Evolutionary conservation across 2,797 vertebrate species (phyloP).

Genomic region (Hemitrygon akajei): DNA sequence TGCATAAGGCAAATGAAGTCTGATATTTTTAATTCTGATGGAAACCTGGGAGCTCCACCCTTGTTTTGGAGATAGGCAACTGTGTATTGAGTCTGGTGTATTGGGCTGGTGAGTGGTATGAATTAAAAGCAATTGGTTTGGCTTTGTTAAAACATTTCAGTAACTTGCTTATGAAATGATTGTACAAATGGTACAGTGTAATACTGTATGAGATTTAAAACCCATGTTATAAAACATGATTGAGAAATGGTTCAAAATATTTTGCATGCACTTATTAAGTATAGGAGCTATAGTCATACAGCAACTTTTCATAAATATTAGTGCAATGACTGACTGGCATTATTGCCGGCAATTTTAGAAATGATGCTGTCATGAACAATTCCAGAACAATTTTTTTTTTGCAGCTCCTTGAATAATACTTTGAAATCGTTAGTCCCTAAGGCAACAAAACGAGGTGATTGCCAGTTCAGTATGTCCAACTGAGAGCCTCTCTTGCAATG

Average conservation of each 20-base stretch:
- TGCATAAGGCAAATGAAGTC: background rate
- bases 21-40: background rate
- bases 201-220: background rate
- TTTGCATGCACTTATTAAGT: background rate
- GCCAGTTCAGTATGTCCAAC: background rate
- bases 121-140: background rate
- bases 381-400: background rate
- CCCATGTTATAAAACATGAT: background rate
- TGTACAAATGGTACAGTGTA: background rate
- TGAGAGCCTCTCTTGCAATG: background rate
- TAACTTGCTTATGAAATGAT: background rate
- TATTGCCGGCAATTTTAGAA: background rate
- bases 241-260: background rate
- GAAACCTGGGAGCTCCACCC: background rate
- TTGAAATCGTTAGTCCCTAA: background rate
- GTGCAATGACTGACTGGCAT: background rate
- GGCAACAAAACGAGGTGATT: background rate
- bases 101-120: background rate
- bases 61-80: background rate
- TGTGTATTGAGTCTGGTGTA: background rate
- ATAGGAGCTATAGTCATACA: background rate
- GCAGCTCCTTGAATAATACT: background rate
- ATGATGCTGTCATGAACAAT: background rate
- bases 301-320: background rate
- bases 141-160: background rate